Percentiles rank a stretch among this genome's conserved stretches.
Evolutionary conservation across 2,113 vertebrate species (phyloP).

Genomic region (Perca schrenkii): DNA sequence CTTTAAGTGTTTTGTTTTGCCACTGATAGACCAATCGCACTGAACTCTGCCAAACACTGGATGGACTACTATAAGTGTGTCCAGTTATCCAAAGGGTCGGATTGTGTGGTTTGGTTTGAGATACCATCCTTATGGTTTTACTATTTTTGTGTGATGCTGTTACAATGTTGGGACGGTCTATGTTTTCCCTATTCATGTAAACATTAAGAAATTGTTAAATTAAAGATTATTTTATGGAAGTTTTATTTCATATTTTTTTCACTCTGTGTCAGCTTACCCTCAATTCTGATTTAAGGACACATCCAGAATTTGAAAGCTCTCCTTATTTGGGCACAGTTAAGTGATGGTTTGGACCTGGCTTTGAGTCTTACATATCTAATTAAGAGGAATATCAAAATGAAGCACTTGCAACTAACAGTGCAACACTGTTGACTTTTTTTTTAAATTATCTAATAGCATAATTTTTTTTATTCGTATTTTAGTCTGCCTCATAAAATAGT

Average conservation of each 20-base stretch:
- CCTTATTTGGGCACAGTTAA: too few species aligned
- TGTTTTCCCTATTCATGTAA: not conserved
- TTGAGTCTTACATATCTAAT: too few species aligned
- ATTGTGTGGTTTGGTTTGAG: not conserved
- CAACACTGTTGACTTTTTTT: not conserved
- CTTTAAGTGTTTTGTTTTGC: not conserved
- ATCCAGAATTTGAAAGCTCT: too few species aligned
- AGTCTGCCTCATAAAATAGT: not conserved
- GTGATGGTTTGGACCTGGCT: too few species aligned
- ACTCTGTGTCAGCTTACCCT: not conserved
- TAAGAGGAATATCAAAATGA: too few species aligned
- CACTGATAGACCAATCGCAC: not conserved
- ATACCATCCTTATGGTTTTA: not conserved
- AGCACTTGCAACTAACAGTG: not conserved
- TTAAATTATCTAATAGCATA: too few species aligned
- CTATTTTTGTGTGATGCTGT: not conserved
- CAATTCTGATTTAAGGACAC: not conserved
- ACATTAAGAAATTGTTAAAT: not conserved
- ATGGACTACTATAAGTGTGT: not conserved
- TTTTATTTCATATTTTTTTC: not conserved
- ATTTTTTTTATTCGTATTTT: not conserved
- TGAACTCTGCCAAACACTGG: conserved; percentile 3
- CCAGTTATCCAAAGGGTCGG: not conserved
- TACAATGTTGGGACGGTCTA: not conserved
- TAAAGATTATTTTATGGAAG: conserved; percentile 3